A percentile compares a stretch with the other conserved stretches of the same genome.
These are phyloP conservation scores for Mellilla xanthometata DNA, from an alignment of 2,888 invertebrate species.

Conservation along the genomic window DNA sequence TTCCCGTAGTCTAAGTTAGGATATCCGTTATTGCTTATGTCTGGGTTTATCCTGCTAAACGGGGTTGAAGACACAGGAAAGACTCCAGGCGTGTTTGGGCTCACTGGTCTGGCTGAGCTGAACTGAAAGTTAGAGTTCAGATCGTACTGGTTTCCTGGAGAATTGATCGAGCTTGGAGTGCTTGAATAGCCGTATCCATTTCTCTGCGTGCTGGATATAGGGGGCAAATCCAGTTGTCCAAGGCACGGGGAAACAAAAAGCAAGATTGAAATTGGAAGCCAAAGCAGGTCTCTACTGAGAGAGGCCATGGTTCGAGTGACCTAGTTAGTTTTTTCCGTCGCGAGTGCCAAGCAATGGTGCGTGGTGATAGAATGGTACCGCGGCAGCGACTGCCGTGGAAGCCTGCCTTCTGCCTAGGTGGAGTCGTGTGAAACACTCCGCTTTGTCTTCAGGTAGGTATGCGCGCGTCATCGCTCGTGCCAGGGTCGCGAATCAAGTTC, in stretches of 20 bases:
- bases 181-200: slow-evolving; percentile 65
- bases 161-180: slow-evolving; percentile 61
- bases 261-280: slow-evolving; percentile 41
- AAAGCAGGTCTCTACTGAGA: slow-evolving; percentile 5
- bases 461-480: slow-evolving; percentile 14
- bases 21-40: slow-evolving; percentile 73
- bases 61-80: slow-evolving; percentile 67
- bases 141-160: slow-evolving; percentile 69
- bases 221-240: slow-evolving; percentile 82
- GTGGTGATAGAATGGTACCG: slow-evolving; percentile 66
- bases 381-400: slow-evolving; percentile 62
- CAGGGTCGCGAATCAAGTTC: slow-evolving; percentile 35
- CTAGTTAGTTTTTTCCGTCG: slow-evolving; percentile 14
- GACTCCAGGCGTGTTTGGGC: slow-evolving; percentile 49
- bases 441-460: slow-evolving; percentile 49
- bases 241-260: slow-evolving; percentile 33
- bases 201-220: slow-evolving; percentile 61
- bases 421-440: slow-evolving; percentile 71
- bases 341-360: slow-evolving; percentile 42
- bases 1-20: slow-evolving; percentile 61
- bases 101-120: slow-evolving; percentile 54
- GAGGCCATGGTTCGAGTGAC: slow-evolving; percentile 55
- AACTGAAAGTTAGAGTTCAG: slow-evolving; percentile 60
- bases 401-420: slow-evolving; percentile 59
- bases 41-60: slow-evolving; percentile 63